Base-by-base conservation (phyloP, 2,888 invertebrate species). In the Parnassius apollo region DNA sequence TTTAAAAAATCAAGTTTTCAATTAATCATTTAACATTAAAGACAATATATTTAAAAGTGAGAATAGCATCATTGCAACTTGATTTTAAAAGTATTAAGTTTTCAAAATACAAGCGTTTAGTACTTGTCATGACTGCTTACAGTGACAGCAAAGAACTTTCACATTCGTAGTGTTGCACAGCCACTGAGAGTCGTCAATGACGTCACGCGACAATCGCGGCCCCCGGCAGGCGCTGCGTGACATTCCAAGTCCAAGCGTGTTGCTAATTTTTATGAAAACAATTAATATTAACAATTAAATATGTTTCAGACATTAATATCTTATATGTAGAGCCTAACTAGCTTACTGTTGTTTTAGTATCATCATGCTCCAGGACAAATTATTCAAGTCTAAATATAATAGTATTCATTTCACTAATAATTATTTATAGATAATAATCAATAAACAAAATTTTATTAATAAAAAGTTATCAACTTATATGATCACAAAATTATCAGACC, bases 81-180 rank as follows among this genome's bases (percentile, higher is more conserved):
- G 49, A 57, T 53, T 46, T 59, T 66, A 63, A 59, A 66, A 61
- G 54, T 46, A 11, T 48, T 53, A 62, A 66, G 65, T 65, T 62
- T 68, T 67, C 60, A 68, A 69, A 75, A 78, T 81, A 80, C 78
- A 80, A 84, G 79, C 80, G 75, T 76, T 85, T 83, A 82, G 80
- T 84, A 88, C 82, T 83, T 86, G 84, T 75, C 81, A 75, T 72
- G 80, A 76, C 75, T 78, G 82, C 75, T 75, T 74, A 77, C 71
- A 70, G 70, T 68, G 67, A 78, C 81, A 78, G 78, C 78, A 68
- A 75, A 79, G 85, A 89, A 91, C 91, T 91, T 91, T 91, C 91
- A 91, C 91, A 90, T 90, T 89, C 84, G 83, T 80, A 74, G 80
- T 79, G 83, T 86, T 86, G 85, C 84, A 86, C 79, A 82, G 82